A percentile compares a stretch with the other conserved stretches of the same genome.
Evolutionary conservation across 2,888 invertebrate genomes (phyloP).

Genomic region (Drosophila putrida): DNA sequence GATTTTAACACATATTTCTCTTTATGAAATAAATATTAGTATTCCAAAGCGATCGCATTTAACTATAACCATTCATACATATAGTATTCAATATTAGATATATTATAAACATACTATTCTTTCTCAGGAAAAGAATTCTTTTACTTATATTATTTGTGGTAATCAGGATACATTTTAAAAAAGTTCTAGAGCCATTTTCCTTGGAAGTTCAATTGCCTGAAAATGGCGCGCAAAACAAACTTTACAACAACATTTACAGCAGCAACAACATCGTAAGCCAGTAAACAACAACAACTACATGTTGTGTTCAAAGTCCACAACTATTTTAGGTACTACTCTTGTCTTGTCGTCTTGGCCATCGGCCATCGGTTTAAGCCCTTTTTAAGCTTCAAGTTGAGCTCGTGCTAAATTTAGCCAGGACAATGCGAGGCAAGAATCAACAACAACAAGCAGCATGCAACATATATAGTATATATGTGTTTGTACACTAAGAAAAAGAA

Average conservation of each 20-base stretch:
- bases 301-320: constrained; percentile 58
- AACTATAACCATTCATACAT: no score
- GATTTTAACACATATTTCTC: no score
- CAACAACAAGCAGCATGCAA: constrained; percentile 13
- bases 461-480: no score
- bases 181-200: neutral
- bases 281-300: neutral
- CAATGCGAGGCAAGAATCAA: constrained; percentile 17
- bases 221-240: constrained; percentile 52
- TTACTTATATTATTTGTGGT: no score
- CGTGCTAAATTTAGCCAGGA: constrained; percentile 69
- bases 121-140: no score
- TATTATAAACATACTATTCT: no score
- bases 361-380: constrained; percentile 38
- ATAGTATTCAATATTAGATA: no score
- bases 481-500: constrained; percentile 16
- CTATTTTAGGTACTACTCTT: constrained; percentile 55
- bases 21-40: no score
- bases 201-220: neutral
- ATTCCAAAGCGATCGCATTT: no score
- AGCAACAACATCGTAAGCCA: neutral
- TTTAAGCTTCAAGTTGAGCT: constrained; percentile 43
- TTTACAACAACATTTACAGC: constrained; percentile 3
- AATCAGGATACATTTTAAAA: no score
- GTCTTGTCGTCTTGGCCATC: constrained; percentile 17